These are phyloP conservation scores for Sinonovacula constricta DNA, from an alignment of 1,140 invertebrate species.

Conservation along the genomic window DNA sequence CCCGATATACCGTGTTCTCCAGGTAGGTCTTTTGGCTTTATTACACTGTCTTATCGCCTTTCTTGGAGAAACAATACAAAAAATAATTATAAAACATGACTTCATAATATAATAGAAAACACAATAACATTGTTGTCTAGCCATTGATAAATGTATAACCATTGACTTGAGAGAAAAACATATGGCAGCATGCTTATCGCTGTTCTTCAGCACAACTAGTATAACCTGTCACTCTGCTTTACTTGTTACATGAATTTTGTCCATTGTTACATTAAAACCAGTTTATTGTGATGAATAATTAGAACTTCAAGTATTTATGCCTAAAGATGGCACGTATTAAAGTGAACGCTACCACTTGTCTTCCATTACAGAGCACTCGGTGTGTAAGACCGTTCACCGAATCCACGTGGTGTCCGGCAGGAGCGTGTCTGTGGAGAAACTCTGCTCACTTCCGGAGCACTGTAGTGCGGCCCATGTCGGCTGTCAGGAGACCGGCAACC, in stretches of 20 bases:
- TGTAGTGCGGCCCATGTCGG: constrained; percentile 53
- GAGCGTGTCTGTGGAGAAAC: constrained; percentile 56
- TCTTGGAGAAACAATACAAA: background rate
- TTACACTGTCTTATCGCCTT: background rate
- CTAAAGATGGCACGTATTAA: too few relatives aligned
- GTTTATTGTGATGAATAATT: background rate
- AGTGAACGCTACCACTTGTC: too few relatives aligned
- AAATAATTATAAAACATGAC: background rate
- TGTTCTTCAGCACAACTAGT: too few relatives aligned
- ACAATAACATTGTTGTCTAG: background rate
- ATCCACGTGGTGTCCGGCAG: constrained; percentile 17
- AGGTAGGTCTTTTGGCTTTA: constrained; percentile 42
- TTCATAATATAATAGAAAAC: background rate
- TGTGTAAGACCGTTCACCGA: constrained; percentile 59
- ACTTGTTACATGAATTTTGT: background rate
- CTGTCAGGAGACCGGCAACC: constrained; percentile 31
- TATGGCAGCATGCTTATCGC: too few relatives aligned
- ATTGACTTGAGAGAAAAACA: too few relatives aligned
- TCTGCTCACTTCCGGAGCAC: constrained; percentile 50
- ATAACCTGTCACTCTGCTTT: background rate
- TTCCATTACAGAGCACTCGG: constrained; percentile 56
- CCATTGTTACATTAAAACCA: background rate
- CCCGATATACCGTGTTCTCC: constrained; percentile 57
- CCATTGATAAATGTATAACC: too few relatives aligned
- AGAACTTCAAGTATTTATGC: background rate